These are phyloP conservation scores for Porites evermanni DNA, from an alignment of 92 coral and sea anemone species.

Conservation along the genomic window DNA sequence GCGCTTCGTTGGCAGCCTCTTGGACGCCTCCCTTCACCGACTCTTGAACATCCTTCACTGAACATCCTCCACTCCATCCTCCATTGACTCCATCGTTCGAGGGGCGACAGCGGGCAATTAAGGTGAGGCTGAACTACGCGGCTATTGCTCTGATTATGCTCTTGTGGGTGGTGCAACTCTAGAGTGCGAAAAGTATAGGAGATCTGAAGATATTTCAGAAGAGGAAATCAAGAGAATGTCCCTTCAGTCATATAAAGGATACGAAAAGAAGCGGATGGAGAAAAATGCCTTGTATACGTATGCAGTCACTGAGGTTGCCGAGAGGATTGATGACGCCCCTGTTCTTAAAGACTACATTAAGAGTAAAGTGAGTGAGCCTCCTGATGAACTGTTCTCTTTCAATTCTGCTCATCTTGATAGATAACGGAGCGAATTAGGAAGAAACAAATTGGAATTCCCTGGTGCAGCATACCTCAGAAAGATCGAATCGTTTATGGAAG, in stretches of 20 bases:
- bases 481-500: too few relatives aligned
- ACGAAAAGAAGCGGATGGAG: conserved; percentile 59
- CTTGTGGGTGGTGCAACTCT: conserved; percentile 60
- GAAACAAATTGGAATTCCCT: too few relatives aligned
- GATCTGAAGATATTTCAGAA: conserved; percentile 57
- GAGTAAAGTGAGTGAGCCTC: too few relatives aligned
- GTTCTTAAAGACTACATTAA: too few relatives aligned
- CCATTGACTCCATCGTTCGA: not conserved
- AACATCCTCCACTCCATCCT: too few relatives aligned
- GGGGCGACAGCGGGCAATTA: conserved; percentile 40
- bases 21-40: too few relatives aligned
- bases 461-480: too few relatives aligned
- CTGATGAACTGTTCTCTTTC: too few relatives aligned
- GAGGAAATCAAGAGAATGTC: conserved; percentile 40
- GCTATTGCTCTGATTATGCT: conserved; percentile 40
- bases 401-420: too few relatives aligned
- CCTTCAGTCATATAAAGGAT: conserved; percentile 43
- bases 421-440: too few relatives aligned
- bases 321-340: conserved; percentile 12
- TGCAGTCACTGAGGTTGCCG: conserved; percentile 11
- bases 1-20: too few relatives aligned
- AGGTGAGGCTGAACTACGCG: conserved; percentile 52
- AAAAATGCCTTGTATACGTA: conserved; percentile 26
- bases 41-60: too few relatives aligned
- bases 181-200: conserved; percentile 35